phyloP scores from a whole-genome alignment of 2,888 invertebrate genomes.

The Uloborus plumipes region DNA sequence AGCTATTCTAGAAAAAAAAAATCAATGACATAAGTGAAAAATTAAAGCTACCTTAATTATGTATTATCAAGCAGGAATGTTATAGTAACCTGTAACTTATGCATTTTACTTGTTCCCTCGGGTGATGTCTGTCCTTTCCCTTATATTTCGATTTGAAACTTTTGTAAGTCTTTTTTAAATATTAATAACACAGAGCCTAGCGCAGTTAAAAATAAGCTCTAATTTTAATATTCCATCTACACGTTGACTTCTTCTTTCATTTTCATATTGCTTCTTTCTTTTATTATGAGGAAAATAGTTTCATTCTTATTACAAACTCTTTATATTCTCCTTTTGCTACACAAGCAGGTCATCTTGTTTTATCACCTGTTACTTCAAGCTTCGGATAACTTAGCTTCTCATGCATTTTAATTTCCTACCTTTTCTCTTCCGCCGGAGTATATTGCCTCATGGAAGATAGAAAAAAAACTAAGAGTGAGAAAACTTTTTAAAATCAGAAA shows the following conservation, averaged over 20 bases:
- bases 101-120: too few species aligned
- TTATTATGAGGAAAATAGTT: constrained; percentile 21
- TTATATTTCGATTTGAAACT: too few species aligned
- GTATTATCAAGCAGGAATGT: too few species aligned
- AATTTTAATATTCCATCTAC: too few species aligned
- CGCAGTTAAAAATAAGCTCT: too few species aligned
- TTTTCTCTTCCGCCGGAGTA: constrained; percentile 27
- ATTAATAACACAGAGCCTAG: not conserved
- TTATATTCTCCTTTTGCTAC: constrained; percentile 6
- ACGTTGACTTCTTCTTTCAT: not conserved
- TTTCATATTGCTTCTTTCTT: not conserved
- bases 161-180: not conserved
- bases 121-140: too few species aligned
- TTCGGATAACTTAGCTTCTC: constrained; percentile 11
- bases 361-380: constrained; percentile 20
- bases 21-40: too few species aligned
- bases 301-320: constrained; percentile 3
- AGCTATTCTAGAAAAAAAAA: too few species aligned
- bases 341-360: constrained; percentile 21
- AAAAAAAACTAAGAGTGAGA: not conserved
- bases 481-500: constrained; percentile 25
- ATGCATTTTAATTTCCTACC: constrained; percentile 56
- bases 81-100: too few species aligned
- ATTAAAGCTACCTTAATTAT: too few species aligned
- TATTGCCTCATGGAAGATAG: not conserved